Evolutionary conservation across 2,113 vertebrate genomes (phyloP), one percentile per base, ranked within the genome.

Genomic region (Bufo bufo): DNA sequence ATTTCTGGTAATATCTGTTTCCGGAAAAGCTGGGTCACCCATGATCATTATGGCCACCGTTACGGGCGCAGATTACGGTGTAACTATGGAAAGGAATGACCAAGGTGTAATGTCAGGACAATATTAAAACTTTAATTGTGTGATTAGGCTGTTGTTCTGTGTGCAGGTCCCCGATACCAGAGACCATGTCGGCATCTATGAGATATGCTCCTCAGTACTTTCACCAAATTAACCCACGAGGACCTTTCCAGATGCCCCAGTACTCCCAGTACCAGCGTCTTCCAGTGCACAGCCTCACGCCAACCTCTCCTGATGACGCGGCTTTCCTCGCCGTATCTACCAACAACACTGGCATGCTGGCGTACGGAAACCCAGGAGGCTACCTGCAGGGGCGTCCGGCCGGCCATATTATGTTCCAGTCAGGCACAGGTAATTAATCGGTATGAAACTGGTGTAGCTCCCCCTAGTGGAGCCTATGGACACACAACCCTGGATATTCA

Each of bases 381-480:
- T 97, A 92, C 6, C 90, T 94, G 63, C 95, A 95, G 69, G 93
- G 93, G 0, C 93, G 94, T 13, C 0, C 11, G 0, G 91, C 58
- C 0, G 91, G 90, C 17, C 97, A 95, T 23, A 86, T 95, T 10
- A 85, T 95, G 80, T 89, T 96, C 72, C 96, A 97, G 90, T 92
- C 95, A 0, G 81, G 89, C 56, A 92, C 88, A 87, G 91, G 79
- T 50, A 74, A 80, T 3, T 33, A 33, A 0, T 33, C 33, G 33
- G 33, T 33, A 33, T 33, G 33, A 33, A 33, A 33, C 33, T 33
- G 33, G 33, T 33, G 33, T 33, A 33, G 33, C 33, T 33, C 33
- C 33, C 1, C 0, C 33, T 33, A 1, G 33, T 33, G 33, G 33
- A 33, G 33, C 33, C 33, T 33, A 33, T 33, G 33, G 33, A 1